A percentile compares a stretch with the other conserved stretches of the same genome.
These are phyloP conservation scores for Gryllus bimaculatus DNA, from an alignment of 1,140 invertebrate genomes.

Conservation along the genomic window DNA sequence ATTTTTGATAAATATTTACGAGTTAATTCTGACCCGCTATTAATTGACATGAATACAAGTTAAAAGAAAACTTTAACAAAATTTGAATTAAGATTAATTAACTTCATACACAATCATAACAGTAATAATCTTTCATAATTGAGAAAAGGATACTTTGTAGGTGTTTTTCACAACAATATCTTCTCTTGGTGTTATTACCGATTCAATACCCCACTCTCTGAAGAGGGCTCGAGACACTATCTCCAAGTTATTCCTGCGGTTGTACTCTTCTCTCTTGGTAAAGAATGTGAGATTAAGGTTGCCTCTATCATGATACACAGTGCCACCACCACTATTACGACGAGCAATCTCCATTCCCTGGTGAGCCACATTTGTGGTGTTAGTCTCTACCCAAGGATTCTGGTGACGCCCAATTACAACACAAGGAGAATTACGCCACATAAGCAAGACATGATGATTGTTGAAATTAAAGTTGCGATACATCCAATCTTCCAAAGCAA, in stretches of 20 bases:
- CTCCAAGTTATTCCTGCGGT: conserved; percentile 75
- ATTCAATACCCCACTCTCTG: conserved; percentile 64
- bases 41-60: no score
- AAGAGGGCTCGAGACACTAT: conserved; percentile 70
- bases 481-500: conserved; percentile 91
- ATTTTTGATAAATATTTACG: no score
- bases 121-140: no score
- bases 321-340: conserved; percentile 90
- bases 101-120: no score
- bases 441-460: conserved; percentile 69
- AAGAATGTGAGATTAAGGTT: conserved; percentile 92
- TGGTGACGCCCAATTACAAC: conserved; percentile 94
- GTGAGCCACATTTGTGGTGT: conserved; percentile 52
- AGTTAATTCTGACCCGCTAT: no score
- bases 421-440: conserved; percentile 87
- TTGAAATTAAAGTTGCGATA: conserved; percentile 75
- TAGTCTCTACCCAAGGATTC: conserved; percentile 91
- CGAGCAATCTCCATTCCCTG: conserved; percentile 64
- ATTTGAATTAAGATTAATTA: no score
- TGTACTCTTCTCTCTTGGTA: conserved; percentile 62
- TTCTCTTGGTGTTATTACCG: conserved; percentile 64
- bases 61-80: no score
- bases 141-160: conserved; percentile 57
- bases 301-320: conserved; percentile 90
- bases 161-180: conserved; percentile 72